Evolutionary conservation across 2,888 invertebrate genomes (phyloP).

Genomic region (Drosophila ustulata): DNA sequence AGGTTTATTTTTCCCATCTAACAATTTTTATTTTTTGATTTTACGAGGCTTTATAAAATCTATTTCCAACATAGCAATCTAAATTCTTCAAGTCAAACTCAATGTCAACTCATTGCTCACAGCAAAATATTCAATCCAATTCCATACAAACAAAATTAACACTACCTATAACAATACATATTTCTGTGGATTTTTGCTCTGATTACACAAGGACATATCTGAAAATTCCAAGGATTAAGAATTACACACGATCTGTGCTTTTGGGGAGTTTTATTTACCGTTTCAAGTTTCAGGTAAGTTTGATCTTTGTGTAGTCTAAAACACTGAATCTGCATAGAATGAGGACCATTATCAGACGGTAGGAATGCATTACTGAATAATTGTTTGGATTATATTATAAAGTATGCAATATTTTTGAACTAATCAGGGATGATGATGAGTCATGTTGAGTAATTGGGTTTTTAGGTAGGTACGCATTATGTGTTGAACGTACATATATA

Average conservation of each 20-base stretch:
- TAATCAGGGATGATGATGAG: too few relatives aligned
- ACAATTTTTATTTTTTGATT: neutral
- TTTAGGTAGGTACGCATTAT: too few relatives aligned
- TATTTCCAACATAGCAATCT: conserved; percentile 27
- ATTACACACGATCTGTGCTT: neutral
- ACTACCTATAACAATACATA: conserved; percentile 12
- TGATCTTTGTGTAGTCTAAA: neutral
- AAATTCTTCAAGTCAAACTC: neutral
- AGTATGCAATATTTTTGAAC: too few relatives aligned
- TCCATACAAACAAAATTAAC: conserved; percentile 29
- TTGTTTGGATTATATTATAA: too few relatives aligned
- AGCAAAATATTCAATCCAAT: conserved; percentile 14
- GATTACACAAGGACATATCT: neutral
- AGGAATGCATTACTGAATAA: too few relatives aligned
- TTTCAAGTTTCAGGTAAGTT: conserved; percentile 31
- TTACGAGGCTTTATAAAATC: neutral
- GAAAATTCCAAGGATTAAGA: neutral
- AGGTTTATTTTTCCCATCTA: conserved; percentile 2
- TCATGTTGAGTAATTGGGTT: too few relatives aligned
- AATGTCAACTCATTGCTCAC: conserved; percentile 31
- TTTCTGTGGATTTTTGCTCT: conserved; percentile 4
- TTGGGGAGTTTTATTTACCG: neutral
- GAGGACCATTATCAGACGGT: too few relatives aligned
- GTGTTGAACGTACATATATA: too few relatives aligned
- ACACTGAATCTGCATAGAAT: too few relatives aligned